Base-by-base conservation (phyloP, 2,113 vertebrate genomes). In the Murina feae region DNA sequence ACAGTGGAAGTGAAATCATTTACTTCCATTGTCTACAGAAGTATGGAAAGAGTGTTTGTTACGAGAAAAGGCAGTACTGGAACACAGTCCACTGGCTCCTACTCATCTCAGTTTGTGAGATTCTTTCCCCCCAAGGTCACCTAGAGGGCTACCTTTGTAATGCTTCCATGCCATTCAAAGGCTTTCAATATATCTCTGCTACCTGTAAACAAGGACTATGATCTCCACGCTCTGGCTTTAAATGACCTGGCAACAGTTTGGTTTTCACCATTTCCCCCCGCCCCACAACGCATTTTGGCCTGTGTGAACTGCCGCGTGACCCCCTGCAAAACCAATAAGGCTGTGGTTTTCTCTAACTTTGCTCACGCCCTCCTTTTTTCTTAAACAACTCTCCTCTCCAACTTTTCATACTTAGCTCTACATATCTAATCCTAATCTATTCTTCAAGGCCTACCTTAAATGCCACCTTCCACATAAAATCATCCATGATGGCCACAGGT, bases 1-100 rank as follows among this genome's bases (percentile, higher is more conserved):
- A 99, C 99, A 0, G 99, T 99, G 69, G 99, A 99, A 9, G 99
- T 99, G 98, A 99, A 99, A 97, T 99, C 99, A 0, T 97, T 99
- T 44, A 99, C 99, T 96, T 99, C 99, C 99, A 99, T 99, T 2
- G 99, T 99, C 99, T 99, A 81, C 37, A 91, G 90, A 89, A 94
- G 97, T 5, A 96, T 16, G 53, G 92, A 95, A 49, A 93, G 60
- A 75, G 28, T 65, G 80, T 63, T 9, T 66, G 80, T 63, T 9
- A 60, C 0, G 42, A 92, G 32, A 55, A 42, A 78, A 88, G 63
- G 23, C 39, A 23, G 28, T 53, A 91, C 2, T 0, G 51, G 69
- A 60, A 44, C 42, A 42, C 13, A 32, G 2, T 23, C 74, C 37
- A 23, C 2, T 20, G 66, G 28, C 28, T 63, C 63, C 42, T 13